Evolutionary conservation across 2,797 vertebrate genomes (phyloP), one percentile per base, ranked within the genome.

Genomic region (Microctenopoma stevenorrisi): DNA sequence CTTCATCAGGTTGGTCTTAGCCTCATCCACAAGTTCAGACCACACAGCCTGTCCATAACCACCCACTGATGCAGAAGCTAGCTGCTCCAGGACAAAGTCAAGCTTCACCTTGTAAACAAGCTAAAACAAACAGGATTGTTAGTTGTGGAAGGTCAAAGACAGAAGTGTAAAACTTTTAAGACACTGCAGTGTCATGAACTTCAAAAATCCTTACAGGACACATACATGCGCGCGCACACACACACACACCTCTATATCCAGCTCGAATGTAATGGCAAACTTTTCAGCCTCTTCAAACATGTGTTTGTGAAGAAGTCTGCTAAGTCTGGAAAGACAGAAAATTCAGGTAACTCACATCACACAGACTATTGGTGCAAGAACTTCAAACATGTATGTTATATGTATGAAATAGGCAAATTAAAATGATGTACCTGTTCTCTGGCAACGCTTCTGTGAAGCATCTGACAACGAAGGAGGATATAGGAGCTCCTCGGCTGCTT

Each of bases 391-490:
- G 22, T 22, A 22, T 22, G 22, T 22, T 22, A 22, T 18, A 25
- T 13, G 12, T 7, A 16, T 3, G 35, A 51, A 64, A 0, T 9
- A 9, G 22, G 53, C 7, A 1, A 35, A 28, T 15, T 28, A 57
- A 47, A 64, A 38, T 18, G 0, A 43, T 26, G 4, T 72, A 98
- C 98, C 97, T 97, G 74, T 97, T 98, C 89, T 99, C 98, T 7
- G 98, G 98, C 72, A 99, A 93, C 74, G 97, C 96, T 93, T 99
- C 98, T n/a, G 97, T 98, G 86, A 99, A 95, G 86, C 96, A 96
- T 90, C 95, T 93, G 82, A 99, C 86, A 15, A 96, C 94, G 56
- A 98, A 84, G 54, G 94, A 76, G 7, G 95, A 94, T 18, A 95
- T 51, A 0, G 92, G 86, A 6, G 88, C 89, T 60, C 93, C 91